phyloP scores from a whole-genome alignment of 2,113 vertebrate species.

The Anarhynchus alexandrinus region DNA sequence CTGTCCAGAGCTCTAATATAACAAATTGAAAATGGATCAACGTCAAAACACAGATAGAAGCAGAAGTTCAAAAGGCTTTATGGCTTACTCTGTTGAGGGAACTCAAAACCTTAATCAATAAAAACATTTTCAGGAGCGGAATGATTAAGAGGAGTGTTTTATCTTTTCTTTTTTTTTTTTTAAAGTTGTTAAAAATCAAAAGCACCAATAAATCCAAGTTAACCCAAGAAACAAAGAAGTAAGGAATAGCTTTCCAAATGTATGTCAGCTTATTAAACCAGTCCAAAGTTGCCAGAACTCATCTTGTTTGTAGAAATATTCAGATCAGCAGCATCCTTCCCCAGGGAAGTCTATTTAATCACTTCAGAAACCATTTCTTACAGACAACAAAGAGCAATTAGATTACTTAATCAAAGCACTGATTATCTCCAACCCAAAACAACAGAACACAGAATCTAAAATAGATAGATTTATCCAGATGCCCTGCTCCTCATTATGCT shows the following conservation, averaged over 20 bases:
- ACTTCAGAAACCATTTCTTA: slow-evolving; percentile 46
- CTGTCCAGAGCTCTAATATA: neutral
- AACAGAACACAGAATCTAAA: slow-evolving; percentile 41
- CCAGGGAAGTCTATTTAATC: slow-evolving; percentile 28
- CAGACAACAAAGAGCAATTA: slow-evolving; percentile 64
- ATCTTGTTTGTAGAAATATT: neutral
- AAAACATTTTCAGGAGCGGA: neutral
- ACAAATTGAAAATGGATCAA: slow-evolving; percentile 7
- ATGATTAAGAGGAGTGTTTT: neutral
- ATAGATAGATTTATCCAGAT: neutral
- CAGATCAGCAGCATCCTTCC: slow-evolving; percentile 5
- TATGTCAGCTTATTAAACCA: neutral
- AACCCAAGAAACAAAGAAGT: neutral
- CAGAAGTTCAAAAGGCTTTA: slow-evolving; percentile 25
- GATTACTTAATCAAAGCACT: slow-evolving; percentile 68
- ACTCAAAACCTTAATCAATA: neutral
- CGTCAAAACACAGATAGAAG: neutral
- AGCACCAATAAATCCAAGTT: neutral
- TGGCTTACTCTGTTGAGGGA: neutral
- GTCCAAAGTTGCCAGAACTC: neutral
- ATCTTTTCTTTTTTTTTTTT: neutral
- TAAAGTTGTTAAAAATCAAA: neutral
- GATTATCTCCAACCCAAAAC: slow-evolving; percentile 63
- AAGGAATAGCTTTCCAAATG: neutral
- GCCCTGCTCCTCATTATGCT: slow-evolving; percentile 66